Percentiles rank a stretch among this genome's conserved stretches.
Evolutionary conservation across 1,140 invertebrate species (phyloP).

Genomic region (Vollenhovia emeryi): DNA sequence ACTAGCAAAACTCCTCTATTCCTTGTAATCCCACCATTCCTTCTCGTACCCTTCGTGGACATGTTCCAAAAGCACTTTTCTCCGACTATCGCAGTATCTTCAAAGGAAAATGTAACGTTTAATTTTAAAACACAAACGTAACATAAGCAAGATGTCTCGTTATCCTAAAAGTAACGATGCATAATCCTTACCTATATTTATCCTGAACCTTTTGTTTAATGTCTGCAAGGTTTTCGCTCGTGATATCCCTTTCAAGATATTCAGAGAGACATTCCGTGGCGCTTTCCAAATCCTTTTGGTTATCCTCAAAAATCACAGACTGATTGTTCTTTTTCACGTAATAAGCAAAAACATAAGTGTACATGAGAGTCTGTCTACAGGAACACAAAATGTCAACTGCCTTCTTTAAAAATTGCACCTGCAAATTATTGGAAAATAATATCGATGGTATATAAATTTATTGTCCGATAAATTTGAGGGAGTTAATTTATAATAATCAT

Average conservation of each 20-base stretch:
- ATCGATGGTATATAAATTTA: background rate
- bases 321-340: constrained; percentile 99
- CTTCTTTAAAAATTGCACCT: constrained; percentile 98
- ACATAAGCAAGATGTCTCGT: background rate
- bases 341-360: constrained; percentile 99
- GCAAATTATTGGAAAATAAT: constrained; percentile 51
- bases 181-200: constrained; percentile 94
- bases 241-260: constrained; percentile 99
- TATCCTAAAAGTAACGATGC: background rate
- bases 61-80: constrained; percentile 97
- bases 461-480: background rate
- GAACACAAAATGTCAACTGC: constrained; percentile 99
- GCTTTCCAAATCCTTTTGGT: constrained; percentile 98
- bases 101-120: constrained; percentile 75
- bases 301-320: constrained; percentile 99
- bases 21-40: constrained; percentile 98
- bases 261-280: constrained; percentile 98
- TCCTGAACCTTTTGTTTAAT: constrained; percentile 99
- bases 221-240: constrained; percentile 98
- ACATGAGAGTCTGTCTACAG: constrained; percentile 99
- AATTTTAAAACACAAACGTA: background rate
- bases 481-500: background rate
- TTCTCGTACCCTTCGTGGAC: constrained; percentile 99
- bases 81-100: constrained; percentile 98
- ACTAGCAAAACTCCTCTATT: constrained; percentile 85